phyloP scores from a whole-genome alignment of 2,888 invertebrate genomes.

The Oeneis ivallda region DNA sequence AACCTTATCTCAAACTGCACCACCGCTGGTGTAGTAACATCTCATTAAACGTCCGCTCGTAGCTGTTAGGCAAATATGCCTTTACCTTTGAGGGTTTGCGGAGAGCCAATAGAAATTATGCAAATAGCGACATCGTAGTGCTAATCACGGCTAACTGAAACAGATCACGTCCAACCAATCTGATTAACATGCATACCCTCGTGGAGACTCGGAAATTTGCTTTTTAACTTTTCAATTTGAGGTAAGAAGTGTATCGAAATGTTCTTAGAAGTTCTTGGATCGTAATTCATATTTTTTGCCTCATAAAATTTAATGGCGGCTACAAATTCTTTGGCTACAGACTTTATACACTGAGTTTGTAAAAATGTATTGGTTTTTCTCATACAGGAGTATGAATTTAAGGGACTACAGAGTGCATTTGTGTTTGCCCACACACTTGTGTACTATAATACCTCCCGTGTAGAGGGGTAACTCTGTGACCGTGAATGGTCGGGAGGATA shows the following conservation, averaged over 20 bases:
- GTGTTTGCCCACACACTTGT: too few relatives aligned
- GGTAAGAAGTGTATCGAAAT: background rate
- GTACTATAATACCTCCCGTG: too few relatives aligned
- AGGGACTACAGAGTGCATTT: too few relatives aligned
- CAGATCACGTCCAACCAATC: conserved; percentile 35
- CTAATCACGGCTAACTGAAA: conserved; percentile 33
- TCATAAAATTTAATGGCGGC: conserved; percentile 16
- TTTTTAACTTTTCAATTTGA: conserved; percentile 9
- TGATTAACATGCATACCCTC: conserved; percentile 22
- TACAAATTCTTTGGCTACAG: background rate
- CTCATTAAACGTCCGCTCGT: conserved; percentile 29
- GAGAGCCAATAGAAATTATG: conserved; percentile 39
- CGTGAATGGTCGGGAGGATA: too few relatives aligned
- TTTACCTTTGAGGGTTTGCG: conserved; percentile 33
- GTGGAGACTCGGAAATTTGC: background rate
- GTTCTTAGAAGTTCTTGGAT: background rate
- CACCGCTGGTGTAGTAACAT: conserved; percentile 18
- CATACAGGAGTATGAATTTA: too few relatives aligned
- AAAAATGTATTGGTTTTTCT: too few relatives aligned
- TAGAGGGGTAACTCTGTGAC: too few relatives aligned
- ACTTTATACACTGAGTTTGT: too few relatives aligned
- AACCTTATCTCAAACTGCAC: conserved; percentile 25
- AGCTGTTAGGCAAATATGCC: conserved; percentile 32
- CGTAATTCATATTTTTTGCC: conserved; percentile 1
- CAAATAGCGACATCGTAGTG: conserved; percentile 31